Percentiles rank a stretch among this genome's conserved stretches.
These are phyloP conservation scores for Taurulus bubalis DNA, from an alignment of 2,113 vertebrate genomes.

Conservation along the genomic window DNA sequence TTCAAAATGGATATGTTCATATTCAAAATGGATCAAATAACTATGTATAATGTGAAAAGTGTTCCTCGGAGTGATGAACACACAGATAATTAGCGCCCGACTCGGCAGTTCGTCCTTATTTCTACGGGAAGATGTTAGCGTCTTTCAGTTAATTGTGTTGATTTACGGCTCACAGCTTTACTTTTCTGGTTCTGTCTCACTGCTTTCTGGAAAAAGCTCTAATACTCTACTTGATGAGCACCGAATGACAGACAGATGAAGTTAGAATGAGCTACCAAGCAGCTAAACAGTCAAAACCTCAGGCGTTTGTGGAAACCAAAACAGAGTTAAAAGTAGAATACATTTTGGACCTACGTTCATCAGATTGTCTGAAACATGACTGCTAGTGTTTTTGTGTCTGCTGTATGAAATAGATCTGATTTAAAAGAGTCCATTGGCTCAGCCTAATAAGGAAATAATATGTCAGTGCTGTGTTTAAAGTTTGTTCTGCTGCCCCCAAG, in stretches of 20 bases:
- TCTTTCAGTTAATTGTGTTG: neutral
- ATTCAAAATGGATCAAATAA: neutral
- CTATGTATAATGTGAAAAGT: neutral
- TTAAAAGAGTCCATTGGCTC: too few relatives aligned
- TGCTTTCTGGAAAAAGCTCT: neutral
- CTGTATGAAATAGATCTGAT: neutral
- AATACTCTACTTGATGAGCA: neutral
- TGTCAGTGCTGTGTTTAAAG: slow-evolving; percentile 5
- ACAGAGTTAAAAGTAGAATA: neutral
- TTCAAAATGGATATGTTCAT: too few relatives aligned
- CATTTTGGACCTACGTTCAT: neutral
- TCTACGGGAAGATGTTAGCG: neutral
- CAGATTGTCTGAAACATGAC: neutral
- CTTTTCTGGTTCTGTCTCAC: neutral
- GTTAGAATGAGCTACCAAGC: neutral
- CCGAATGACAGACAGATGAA: neutral
- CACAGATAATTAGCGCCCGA: neutral
- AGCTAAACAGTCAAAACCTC: neutral
- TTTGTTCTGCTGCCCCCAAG: neutral
- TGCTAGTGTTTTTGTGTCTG: neutral
- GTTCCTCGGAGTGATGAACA: neutral
- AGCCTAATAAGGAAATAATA: slow-evolving; percentile 6
- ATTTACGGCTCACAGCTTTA: neutral
- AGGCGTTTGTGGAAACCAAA: slow-evolving; percentile 2
- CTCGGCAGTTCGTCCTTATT: neutral